These are phyloP conservation scores for Hycleus cichorii DNA, from an alignment of 1,140 invertebrate species.

Conservation along the genomic window DNA sequence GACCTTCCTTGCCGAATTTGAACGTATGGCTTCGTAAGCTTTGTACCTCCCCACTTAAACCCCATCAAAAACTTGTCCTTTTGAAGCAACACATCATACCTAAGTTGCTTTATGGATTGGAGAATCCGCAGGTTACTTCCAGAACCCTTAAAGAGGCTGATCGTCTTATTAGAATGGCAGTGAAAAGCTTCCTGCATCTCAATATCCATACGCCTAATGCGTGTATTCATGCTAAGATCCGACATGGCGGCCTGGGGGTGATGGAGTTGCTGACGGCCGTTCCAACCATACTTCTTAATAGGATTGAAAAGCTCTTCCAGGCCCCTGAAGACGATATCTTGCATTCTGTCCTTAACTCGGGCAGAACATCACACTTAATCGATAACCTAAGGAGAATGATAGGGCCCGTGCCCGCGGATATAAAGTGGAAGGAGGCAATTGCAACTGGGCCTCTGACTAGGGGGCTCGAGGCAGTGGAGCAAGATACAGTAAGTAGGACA, in stretches of 20 bases:
- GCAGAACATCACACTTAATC: too few relatives aligned
- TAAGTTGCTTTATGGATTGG: constrained; percentile 14
- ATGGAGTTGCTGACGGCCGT: background rate
- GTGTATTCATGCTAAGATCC: constrained; percentile 16
- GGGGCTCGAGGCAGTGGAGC: too few relatives aligned
- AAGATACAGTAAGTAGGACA: background rate
- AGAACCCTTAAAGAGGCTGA: constrained; percentile 13
- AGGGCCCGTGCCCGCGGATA: too few relatives aligned
- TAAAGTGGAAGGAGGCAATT: too few relatives aligned
- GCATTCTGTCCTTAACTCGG: too few relatives aligned
- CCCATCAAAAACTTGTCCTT: constrained; percentile 26
- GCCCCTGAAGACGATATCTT: too few relatives aligned
- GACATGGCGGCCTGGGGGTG: constrained; percentile 27
- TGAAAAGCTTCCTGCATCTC: constrained; percentile 20
- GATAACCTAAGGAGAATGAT: too few relatives aligned
- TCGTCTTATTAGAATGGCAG: constrained; percentile 8
- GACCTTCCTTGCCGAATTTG: constrained; percentile 15
- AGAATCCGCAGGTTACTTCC: constrained; percentile 13
- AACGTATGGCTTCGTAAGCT: constrained; percentile 12
- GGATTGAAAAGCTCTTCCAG: background rate
- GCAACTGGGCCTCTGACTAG: too few relatives aligned
- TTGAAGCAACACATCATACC: constrained; percentile 18
- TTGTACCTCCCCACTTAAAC: constrained; percentile 28
- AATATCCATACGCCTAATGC: constrained; percentile 12
- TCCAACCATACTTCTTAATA: background rate